phyloP scores from a whole-genome alignment of 2,113 vertebrate species.

The Scomber japonicus region DNA sequence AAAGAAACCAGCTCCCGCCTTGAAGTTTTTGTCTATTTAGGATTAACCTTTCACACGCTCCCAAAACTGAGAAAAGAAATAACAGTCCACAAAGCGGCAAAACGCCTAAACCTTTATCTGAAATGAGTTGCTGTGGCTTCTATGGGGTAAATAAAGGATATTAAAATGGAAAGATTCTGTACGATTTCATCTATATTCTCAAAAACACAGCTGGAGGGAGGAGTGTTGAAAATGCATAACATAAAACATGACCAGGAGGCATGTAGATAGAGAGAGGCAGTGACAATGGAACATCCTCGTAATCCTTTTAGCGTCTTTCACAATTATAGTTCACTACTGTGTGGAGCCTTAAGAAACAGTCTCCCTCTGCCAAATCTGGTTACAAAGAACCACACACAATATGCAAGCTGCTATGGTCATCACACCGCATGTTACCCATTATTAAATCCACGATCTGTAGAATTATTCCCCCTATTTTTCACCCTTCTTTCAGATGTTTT shows the following conservation, averaged over 20 bases:
- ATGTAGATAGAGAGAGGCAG: constrained; percentile 54
- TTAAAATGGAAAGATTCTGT: constrained; percentile 27
- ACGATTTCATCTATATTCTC: constrained; percentile 43
- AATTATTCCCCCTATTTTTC: neutral
- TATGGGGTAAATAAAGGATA: constrained; percentile 21
- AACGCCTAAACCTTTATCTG: neutral
- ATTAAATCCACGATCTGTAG: constrained; percentile 1
- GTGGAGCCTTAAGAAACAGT: constrained; percentile 38
- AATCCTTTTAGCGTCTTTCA: constrained; percentile 71
- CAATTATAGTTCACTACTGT: constrained; percentile 51
- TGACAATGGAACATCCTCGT: constrained; percentile 60
- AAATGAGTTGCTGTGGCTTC: neutral
- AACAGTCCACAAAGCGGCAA: neutral
- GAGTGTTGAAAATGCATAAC: constrained; percentile 48
- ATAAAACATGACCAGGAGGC: constrained; percentile 64
- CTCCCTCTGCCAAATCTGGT: constrained; percentile 30
- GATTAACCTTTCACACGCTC: constrained; percentile 29
- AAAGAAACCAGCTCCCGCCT: constrained; percentile 37
- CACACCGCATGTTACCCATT: neutral
- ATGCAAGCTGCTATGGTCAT: constrained; percentile 2
- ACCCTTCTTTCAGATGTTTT: constrained; percentile 20
- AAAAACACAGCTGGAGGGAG: constrained; percentile 53
- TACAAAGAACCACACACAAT: constrained; percentile 23
- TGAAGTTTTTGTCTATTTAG: neutral
- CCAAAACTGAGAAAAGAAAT: constrained; percentile 19